Conservation (phyloP, 2,888 invertebrate genomes). For the Colostygia pectinataria region DNA sequence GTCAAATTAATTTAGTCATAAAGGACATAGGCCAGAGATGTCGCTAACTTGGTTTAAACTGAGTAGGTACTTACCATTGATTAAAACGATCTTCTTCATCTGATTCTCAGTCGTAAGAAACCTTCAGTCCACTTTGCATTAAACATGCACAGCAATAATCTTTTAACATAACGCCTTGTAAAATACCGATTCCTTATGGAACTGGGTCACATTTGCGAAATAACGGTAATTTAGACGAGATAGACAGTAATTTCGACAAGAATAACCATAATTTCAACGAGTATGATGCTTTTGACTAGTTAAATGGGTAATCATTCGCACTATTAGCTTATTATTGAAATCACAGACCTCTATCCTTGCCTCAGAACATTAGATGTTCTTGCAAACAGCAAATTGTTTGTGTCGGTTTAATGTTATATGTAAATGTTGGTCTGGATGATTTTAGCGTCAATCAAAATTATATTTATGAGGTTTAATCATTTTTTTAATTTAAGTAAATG, state of each 20-base stretch:
- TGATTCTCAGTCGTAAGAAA: not conserved
- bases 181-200: conserved; percentile 7
- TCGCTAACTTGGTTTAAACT: no score
- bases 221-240: conserved; percentile 1
- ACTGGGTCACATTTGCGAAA: conserved; percentile 10
- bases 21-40: no score
- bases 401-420: no score
- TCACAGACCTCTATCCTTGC: conserved; percentile 1
- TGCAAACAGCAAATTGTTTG: no score
- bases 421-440: no score
- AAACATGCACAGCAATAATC: conserved; percentile 1
- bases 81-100: not conserved
- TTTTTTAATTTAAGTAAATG: no score
- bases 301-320: not conserved
- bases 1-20: no score
- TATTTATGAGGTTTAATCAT: no score
- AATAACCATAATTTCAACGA: conserved; percentile 1
- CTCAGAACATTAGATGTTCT: no score
- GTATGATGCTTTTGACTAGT: conserved; percentile 8
- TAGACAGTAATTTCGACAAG: not conserved
- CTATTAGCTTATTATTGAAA: conserved; percentile 1
- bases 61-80: not conserved
- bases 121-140: no score
- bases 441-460: no score
- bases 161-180: conserved; percentile 13